Evolutionary conservation across 1,140 invertebrate species (phyloP), one percentile per base, ranked within the genome.

Genomic region (Eciton burchellii): DNA sequence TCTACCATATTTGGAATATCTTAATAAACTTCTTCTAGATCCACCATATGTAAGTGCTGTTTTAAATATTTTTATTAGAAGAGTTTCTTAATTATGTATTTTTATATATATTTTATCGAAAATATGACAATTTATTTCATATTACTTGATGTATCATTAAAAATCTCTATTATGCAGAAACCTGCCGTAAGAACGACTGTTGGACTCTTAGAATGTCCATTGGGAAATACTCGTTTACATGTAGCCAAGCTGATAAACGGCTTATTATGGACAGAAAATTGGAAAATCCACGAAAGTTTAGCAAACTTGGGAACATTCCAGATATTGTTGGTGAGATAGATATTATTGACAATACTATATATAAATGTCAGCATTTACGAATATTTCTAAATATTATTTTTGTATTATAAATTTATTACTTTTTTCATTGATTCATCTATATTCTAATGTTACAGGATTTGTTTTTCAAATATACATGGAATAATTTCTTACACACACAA

Each of bases 401-500:
- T 49, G 57, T 29, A n/a, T 83, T 52, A 11, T 29, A 35, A 35
- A 35, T 76, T 41, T 47, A 45, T 29, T 19, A 59, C 1, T 26
- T 66, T 81, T 52, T 60, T 66, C 0, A 1, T 52, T 21, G 14
- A 47, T 49, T 57, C 26, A 47, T n/a, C 52, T 52, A 16, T 52
- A 56, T 19, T 71, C 6, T 70, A 65, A 68, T 59, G 70, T 88
- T 97, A 62, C 92, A 98, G 95, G 96, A 98, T 94, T 94, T 98
- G 93, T 97, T 97, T 95, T 97, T 98, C 93, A 95, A 95, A 90
- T 98, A 97, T 94, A 95, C 95, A 43, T 96, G 97, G 95, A 98
- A 98, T 94, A 98, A 98, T 94, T 98, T 98, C 94, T 94, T 98
- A 85, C 98, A 98, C 94, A 96, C 96, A 76, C 96, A 98, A 94